Conservation (phyloP, 2,113 vertebrate genomes). For the Apus apus region DNA sequence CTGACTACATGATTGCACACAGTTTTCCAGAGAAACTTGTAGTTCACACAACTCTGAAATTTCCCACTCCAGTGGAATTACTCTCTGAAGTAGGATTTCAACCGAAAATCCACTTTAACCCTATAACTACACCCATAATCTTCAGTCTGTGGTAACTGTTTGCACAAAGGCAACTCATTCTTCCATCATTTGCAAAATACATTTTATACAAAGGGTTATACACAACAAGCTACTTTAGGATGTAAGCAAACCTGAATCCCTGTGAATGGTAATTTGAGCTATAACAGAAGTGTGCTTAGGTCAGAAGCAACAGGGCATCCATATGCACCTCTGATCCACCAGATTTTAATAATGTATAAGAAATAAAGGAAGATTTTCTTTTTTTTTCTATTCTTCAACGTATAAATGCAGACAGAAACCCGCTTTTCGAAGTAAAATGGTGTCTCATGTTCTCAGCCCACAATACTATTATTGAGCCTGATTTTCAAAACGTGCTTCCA, state of each 20-base stretch:
- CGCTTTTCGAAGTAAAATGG: not conserved
- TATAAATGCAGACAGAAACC: not conserved
- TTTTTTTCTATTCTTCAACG: not conserved
- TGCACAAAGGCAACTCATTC: not conserved
- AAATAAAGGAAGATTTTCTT: not conserved
- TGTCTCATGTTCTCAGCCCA: not conserved
- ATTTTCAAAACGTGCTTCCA: not conserved
- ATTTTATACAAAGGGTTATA: not conserved
- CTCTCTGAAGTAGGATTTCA: not conserved
- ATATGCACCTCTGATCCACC: not conserved
- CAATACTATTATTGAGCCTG: not conserved
- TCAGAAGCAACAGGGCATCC: not conserved
- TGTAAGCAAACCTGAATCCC: not conserved
- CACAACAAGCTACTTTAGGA: not conserved
- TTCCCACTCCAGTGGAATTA: not conserved
- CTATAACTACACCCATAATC: not conserved
- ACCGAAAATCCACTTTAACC: not conserved
- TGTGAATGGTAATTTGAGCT: not conserved
- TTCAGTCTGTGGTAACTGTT: not conserved
- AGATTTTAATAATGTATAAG: not conserved
- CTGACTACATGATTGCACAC: accelerated
- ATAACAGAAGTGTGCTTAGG: not conserved
- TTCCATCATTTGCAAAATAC: not conserved
- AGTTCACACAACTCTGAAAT: not conserved
- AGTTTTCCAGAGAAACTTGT: not conserved